Percentiles rank a stretch among this genome's conserved stretches.
These are phyloP conservation scores for Melanerpes aurifrons DNA, from an alignment of 2,113 vertebrate genomes.

Conservation along the genomic window DNA sequence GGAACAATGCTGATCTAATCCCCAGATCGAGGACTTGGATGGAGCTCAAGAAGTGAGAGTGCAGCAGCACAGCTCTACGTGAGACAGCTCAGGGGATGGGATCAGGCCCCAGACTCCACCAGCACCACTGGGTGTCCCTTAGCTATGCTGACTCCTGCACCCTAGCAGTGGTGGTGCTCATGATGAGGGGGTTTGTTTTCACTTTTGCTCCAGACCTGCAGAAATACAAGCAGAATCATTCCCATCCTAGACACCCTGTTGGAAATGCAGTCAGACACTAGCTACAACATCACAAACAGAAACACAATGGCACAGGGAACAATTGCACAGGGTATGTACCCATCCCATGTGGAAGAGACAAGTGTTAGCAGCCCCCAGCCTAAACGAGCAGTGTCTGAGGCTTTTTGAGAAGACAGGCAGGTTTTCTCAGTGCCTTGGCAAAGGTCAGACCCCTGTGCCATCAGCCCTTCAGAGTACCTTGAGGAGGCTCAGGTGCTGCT, in stretches of 20 bases:
- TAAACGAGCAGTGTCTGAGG: background rate
- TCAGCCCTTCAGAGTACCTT: background rate
- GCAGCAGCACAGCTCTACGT: background rate
- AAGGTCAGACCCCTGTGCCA: background rate
- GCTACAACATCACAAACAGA: background rate
- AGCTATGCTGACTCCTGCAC: background rate
- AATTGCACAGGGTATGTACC: background rate
- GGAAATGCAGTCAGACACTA: background rate
- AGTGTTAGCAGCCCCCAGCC: background rate
- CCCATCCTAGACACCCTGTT: rapidly evolving
- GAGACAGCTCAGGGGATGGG: background rate
- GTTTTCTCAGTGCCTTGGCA: background rate
- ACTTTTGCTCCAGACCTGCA: background rate
- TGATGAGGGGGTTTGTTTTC: background rate
- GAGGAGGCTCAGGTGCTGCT: background rate
- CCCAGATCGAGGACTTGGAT: background rate
- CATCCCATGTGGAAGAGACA: background rate
- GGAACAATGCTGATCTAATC: slow-evolving; percentile 56
- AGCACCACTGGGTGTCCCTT: rapidly evolving
- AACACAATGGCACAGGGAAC: rapidly evolving
- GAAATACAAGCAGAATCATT: background rate
- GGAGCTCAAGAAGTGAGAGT: background rate
- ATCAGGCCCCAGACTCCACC: background rate
- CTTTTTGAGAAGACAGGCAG: background rate
- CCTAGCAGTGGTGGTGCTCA: rapidly evolving